Evolutionary conservation across 1,140 invertebrate species (phyloP), one percentile per base, ranked within the genome.

Genomic region (Sycophila sp.): DNA sequence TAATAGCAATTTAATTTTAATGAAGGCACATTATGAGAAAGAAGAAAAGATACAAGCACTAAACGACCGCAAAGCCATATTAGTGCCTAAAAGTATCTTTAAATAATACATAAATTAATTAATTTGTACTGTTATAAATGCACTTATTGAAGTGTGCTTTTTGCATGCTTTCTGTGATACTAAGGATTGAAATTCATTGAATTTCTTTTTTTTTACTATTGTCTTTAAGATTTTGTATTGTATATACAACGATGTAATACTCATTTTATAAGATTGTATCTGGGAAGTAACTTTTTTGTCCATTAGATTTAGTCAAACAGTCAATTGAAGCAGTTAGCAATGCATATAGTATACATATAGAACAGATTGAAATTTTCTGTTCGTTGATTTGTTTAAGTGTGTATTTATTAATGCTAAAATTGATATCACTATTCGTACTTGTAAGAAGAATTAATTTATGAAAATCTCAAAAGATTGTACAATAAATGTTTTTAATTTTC

Each of bases 11-110:
- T 53, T 49, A 36, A 67, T 15, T 58, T 47, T 10, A 53, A 42
- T 59, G 15, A 22, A 49, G 36, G 28, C 38, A 5, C n/a, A 36
- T 49, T 47, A 38, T n/a, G 38, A 51, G 22, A 17, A 47, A 68
- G 26, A 30, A 32, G 17, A 13, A 69, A 53, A 69, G 30, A 53
- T 40, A 69, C 58, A 13, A n/a, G 66, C 66, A 69, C 66, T 68
- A 60, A 68, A 68, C 40, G 30, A 69, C 2, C 36, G 53, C 40
- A 51, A 60, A 60, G 56, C 68, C 59, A 45, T 55, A 10, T 51
- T 69, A 55, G 68, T 69, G 68, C 68, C 68, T 69, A 15, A 19
- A 34, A 60, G 45, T 60, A 69, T 69, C 66, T 53, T 68, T 38
- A 28, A 51, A 40, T 28, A 51, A 53, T 47, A n/a, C 17, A 30